Evolutionary conservation across 2,888 invertebrate species (phyloP).

Genomic region (Eupithecia pulchellata): DNA sequence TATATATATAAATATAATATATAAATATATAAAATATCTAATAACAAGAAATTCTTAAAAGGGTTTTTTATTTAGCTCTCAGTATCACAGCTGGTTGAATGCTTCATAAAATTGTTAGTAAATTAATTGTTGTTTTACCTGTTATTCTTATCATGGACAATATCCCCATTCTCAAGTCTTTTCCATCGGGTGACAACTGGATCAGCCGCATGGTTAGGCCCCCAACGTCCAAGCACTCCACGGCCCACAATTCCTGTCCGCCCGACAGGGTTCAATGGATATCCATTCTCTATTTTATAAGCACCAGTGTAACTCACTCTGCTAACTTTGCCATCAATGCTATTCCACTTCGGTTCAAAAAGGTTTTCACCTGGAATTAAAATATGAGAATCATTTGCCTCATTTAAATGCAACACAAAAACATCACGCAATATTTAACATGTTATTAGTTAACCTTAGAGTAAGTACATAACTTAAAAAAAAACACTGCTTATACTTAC

Average conservation of each 20-base stretch:
- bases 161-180: slow-evolving; percentile 60
- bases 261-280: slow-evolving; percentile 94
- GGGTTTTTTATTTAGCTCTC: no score
- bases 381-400: not conserved
- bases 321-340: slow-evolving; percentile 90
- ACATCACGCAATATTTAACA: not conserved
- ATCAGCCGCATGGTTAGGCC: slow-evolving; percentile 99
- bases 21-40: no score
- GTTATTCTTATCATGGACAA: slow-evolving; percentile 58
- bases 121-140: slow-evolving; percentile 47
- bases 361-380: slow-evolving; percentile 65
- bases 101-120: not conserved
- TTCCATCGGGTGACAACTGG: slow-evolving; percentile 98
- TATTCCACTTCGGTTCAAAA: slow-evolving; percentile 92
- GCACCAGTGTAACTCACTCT: slow-evolving; percentile 89
- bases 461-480: not conserved
- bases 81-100: not conserved
- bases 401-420: not conserved
- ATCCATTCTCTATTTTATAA: slow-evolving; percentile 86
- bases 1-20: no score
- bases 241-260: slow-evolving; percentile 95
- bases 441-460: no score
- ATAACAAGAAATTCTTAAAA: no score
- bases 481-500: slow-evolving; percentile 55
- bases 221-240: slow-evolving; percentile 96